A percentile compares a stretch with the other conserved stretches of the same genome.
Evolutionary conservation across 2,113 vertebrate genomes (phyloP).

Genomic region (Sarotherodon lohbergeri): DNA sequence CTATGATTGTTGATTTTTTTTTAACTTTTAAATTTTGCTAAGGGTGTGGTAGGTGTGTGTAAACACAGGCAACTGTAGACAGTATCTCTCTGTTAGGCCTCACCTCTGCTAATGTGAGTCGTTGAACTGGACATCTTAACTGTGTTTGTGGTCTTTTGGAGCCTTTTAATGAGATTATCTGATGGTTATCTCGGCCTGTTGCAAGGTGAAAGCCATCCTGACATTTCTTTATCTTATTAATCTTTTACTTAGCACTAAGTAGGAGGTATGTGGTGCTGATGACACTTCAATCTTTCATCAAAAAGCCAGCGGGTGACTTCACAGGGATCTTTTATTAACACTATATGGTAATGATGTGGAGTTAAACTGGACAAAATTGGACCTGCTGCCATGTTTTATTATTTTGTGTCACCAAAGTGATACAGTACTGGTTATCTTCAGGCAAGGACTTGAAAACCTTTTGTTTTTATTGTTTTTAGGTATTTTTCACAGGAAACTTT

Average conservation of each 20-base stretch:
- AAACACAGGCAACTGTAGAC: not conserved
- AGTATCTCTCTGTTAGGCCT: not conserved
- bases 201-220: not conserved
- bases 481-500: not conserved
- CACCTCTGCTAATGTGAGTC: not conserved
- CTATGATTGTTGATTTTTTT: not conserved
- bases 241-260: not conserved
- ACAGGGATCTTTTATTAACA: not conserved
- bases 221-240: not conserved
- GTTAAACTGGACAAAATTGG: not conserved
- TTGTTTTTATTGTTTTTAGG: not conserved
- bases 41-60: not conserved
- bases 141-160: not conserved
- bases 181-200: not conserved
- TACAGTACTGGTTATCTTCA: not conserved
- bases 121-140: not conserved
- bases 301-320: not conserved
- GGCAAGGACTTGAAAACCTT: not conserved
- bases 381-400: not conserved
- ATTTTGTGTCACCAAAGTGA: not conserved
- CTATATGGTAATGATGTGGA: not conserved
- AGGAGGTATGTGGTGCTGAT: not conserved
- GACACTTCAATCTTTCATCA: not conserved
- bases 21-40: not conserved
- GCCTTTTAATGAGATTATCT: not conserved